Conservation (phyloP, 2,113 vertebrate genomes). For the Redunca redunca region DNA sequence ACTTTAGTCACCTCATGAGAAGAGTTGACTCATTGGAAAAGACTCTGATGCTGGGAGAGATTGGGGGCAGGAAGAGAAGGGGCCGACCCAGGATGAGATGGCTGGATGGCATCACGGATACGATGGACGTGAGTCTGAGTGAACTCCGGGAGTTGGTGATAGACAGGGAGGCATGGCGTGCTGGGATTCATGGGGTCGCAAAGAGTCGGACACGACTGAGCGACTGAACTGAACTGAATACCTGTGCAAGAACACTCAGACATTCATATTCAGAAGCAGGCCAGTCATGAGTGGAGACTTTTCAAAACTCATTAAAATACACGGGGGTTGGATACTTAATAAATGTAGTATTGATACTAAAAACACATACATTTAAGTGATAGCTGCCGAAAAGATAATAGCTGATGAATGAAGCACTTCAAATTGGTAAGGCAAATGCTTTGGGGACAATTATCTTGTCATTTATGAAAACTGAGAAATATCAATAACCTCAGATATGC, state of each 20-base stretch:
- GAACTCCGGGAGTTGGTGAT: too few species aligned
- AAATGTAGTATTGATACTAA: neutral
- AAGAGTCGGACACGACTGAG: too few species aligned
- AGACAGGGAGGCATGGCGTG: too few species aligned
- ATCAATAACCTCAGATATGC: too few species aligned
- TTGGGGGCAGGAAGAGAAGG: too few species aligned
- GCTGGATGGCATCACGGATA: too few species aligned
- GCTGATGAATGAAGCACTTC: neutral
- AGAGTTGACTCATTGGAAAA: too few species aligned
- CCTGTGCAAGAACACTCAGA: neutral
- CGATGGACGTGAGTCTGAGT: too few species aligned
- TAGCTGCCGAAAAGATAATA: neutral
- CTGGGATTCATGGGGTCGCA: too few species aligned
- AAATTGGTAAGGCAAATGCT: neutral
- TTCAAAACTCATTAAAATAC: neutral
- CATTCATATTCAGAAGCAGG: neutral
- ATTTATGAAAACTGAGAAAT: neutral
- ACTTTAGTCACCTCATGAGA: too few species aligned
- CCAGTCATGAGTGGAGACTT: neutral
- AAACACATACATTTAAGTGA: neutral
- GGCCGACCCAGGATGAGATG: too few species aligned
- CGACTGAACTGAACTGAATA: neutral
- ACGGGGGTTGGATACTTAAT: neutral
- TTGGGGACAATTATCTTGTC: neutral
- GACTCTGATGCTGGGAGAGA: too few species aligned